phyloP scores from a whole-genome alignment of 37 sponge, comb jelly and placozoan species.

The Hormiphora californensis region DNA sequence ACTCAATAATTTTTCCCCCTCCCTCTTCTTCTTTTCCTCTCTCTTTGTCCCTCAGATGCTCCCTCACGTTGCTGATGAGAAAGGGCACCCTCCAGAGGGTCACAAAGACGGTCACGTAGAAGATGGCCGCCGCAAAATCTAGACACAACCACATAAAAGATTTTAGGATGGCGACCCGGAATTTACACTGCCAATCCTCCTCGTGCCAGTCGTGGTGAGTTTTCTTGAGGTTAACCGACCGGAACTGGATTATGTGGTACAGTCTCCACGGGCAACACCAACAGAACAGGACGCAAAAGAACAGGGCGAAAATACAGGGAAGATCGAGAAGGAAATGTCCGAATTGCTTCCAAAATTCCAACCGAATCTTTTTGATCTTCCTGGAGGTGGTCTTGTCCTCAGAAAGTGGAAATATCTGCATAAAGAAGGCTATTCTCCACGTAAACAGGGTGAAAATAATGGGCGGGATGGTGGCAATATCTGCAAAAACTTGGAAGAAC shows the following conservation, averaged over 20 bases:
- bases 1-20: no score
- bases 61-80: background rate
- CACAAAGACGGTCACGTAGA: background rate
- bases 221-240: background rate
- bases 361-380: constrained; percentile 35
- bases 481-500: background rate
- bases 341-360: constrained; percentile 13
- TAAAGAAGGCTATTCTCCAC: constrained; percentile 3
- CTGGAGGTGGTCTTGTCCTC: background rate
- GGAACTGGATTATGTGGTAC: background rate
- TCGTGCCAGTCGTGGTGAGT: background rate
- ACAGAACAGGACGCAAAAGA: background rate
- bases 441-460: constrained; percentile 16
- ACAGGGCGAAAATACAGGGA: background rate
- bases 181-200: background rate
- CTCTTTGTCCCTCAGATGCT: background rate
- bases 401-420: background rate
- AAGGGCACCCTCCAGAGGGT: constrained; percentile 37
- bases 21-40: background rate
- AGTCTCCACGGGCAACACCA: constrained; percentile 48
- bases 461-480: background rate
- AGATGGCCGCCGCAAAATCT: constrained; percentile 9
- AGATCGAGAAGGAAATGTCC: background rate
- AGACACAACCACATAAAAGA: background rate
- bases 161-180: background rate